phyloP scores from a whole-genome alignment of 1,140 invertebrate genomes.

The Mercenaria mercenaria region DNA sequence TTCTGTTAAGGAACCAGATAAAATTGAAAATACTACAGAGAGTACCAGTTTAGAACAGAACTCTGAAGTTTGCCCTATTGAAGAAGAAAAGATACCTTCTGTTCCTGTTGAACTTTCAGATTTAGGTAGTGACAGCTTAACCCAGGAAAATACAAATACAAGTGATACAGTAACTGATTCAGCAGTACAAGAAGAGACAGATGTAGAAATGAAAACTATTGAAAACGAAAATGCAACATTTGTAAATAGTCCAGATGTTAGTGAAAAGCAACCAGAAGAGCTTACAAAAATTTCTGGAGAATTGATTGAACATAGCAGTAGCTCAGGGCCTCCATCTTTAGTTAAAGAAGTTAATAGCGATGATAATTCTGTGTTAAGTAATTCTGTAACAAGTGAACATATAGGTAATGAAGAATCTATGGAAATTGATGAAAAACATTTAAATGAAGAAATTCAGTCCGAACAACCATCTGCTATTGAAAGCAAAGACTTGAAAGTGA shows the following conservation, averaged over 20 bases:
- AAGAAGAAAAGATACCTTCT: background rate
- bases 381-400: background rate
- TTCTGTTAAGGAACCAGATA: conserved; percentile 42
- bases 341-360: conserved; percentile 32
- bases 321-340: conserved; percentile 43
- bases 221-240: background rate
- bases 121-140: background rate
- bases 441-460: background rate
- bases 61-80: background rate
- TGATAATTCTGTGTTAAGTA: conserved; percentile 29
- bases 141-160: background rate
- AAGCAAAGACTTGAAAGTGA: background rate
- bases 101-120: background rate
- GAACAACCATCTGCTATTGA: background rate
- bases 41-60: background rate
- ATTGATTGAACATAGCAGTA: background rate
- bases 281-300: background rate
- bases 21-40: background rate
- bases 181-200: background rate
- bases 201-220: background rate
- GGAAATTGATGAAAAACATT: background rate
- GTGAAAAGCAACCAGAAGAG: background rate
- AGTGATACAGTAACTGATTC: background rate
- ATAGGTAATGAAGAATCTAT: background rate
- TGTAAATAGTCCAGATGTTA: background rate